Evolutionary conservation across 1,140 invertebrate species (phyloP).

Genomic region (Sipha flava): DNA sequence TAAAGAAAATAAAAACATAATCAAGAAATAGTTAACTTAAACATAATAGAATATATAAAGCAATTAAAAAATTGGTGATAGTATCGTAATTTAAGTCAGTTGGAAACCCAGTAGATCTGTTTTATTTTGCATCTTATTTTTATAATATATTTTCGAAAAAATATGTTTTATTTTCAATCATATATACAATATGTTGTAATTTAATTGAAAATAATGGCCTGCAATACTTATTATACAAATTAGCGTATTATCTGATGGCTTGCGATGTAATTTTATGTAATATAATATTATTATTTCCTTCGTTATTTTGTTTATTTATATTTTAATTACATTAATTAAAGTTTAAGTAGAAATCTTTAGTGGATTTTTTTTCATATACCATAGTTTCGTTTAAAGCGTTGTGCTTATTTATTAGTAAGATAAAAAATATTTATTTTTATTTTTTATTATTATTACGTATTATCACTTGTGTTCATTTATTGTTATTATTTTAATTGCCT

Average conservation of each 20-base stretch:
- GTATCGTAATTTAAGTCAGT: not conserved
- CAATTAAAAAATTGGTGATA: not conserved
- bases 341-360: conserved; percentile 1
- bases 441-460: not conserved
- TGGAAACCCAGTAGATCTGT: not conserved
- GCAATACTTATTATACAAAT: not conserved
- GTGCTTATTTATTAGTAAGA: conserved; percentile 3
- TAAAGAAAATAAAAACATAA: too few relatives aligned
- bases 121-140: not conserved
- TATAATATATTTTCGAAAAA: not conserved
- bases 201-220: conserved; percentile 20
- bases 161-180: not conserved
- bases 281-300: not conserved
- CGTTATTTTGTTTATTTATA: not conserved
- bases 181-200: not conserved
- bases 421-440: not conserved
- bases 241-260: conserved; percentile 10
- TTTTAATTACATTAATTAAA: not conserved
- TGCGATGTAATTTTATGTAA: conserved; percentile 1
- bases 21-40: too few relatives aligned
- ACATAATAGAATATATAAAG: not conserved
- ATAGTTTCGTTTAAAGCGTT: not conserved
- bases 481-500: not conserved
- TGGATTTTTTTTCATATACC: not conserved
- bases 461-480: not conserved